Percentiles rank a stretch among this genome's conserved stretches.
Conservation (phyloP, 2,888 invertebrate species). For the Agrenia bidenticulata region DNA sequence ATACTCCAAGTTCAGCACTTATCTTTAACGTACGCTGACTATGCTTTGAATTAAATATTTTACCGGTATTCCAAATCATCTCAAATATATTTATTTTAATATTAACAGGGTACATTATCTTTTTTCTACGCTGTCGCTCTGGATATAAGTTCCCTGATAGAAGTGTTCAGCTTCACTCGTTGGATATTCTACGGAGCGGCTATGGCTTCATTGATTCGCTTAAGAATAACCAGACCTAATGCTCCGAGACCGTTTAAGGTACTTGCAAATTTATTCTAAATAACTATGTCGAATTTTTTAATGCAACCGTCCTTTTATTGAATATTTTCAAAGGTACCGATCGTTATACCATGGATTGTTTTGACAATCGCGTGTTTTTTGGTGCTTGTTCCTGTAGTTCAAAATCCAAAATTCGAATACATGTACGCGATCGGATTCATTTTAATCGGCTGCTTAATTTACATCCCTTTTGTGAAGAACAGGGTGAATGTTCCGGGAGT, state of each 20-base stretch:
- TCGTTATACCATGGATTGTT: constrained; percentile 57
- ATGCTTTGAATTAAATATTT: constrained; percentile 1
- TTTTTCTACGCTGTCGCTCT: constrained; percentile 71
- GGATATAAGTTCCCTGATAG: constrained; percentile 73
- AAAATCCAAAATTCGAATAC: constrained; percentile 58
- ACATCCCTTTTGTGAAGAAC: constrained; percentile 58
- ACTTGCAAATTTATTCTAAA: not conserved
- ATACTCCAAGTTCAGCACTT: constrained; percentile 80
- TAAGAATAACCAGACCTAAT: constrained; percentile 69
- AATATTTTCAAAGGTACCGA: constrained; percentile 55
- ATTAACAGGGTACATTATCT: constrained; percentile 67
- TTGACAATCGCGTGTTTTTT: constrained; percentile 57
- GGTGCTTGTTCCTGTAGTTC: constrained; percentile 58
- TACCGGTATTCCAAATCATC: not conserved
- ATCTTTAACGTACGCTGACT: constrained; percentile 67
- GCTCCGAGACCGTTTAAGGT: constrained; percentile 71
- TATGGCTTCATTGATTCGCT: constrained; percentile 73
- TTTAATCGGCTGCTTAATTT: constrained; percentile 57
- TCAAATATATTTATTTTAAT: not conserved
- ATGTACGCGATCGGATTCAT: constrained; percentile 58
- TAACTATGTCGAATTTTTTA: constrained; percentile 28
- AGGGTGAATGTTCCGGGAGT: constrained; percentile 54
- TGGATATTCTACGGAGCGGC: constrained; percentile 85
- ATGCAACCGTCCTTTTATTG: not conserved
- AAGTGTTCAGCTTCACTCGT: constrained; percentile 81